Evolutionary conservation across 2,888 invertebrate species (phyloP).

Genomic region (Lapara coniferarum): DNA sequence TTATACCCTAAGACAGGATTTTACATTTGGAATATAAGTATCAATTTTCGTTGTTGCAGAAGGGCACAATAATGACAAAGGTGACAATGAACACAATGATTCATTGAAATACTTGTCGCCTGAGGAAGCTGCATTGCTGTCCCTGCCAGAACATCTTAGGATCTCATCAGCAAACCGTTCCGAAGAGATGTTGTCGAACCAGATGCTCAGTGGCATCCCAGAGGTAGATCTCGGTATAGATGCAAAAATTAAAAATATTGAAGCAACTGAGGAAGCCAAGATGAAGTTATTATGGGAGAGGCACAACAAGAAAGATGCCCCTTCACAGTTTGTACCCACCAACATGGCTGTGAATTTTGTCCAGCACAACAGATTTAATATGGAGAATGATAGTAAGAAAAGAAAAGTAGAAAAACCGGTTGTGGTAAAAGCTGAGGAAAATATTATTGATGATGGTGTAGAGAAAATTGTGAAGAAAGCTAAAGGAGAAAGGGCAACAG

Average conservation of each 20-base stretch:
- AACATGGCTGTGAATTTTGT: slow-evolving; percentile 99
- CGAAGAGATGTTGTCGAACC: slow-evolving; percentile 99
- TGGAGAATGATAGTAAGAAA: slow-evolving; percentile 88
- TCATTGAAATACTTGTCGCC: slow-evolving; percentile 89
- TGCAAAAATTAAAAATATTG: slow-evolving; percentile 99
- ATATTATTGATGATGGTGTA: slow-evolving; percentile 75
- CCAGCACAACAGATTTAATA: slow-evolving; percentile 97
- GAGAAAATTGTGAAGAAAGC: slow-evolving; percentile 85
- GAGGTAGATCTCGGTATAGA: slow-evolving; percentile 99
- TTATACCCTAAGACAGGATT: not conserved
- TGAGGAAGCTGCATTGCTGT: slow-evolving; percentile 94
- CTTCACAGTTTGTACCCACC: slow-evolving; percentile 97
- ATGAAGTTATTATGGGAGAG: slow-evolving; percentile 94
- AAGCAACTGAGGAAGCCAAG: slow-evolving; percentile 99
- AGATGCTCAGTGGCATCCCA: slow-evolving; percentile 99
- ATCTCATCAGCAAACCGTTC: slow-evolving; percentile 93
- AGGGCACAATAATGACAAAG: slow-evolving; percentile 67
- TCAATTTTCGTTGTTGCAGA: slow-evolving; percentile 54
- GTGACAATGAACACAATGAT: slow-evolving; percentile 71
- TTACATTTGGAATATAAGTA: too few species aligned
- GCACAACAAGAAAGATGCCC: slow-evolving; percentile 95
- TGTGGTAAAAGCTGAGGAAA: slow-evolving; percentile 63
- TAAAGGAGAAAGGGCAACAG: slow-evolving; percentile 95
- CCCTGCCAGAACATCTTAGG: slow-evolving; percentile 94
- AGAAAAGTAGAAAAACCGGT: slow-evolving; percentile 83